Evolutionary conservation across 2,888 invertebrate species (phyloP).

Genomic region (Artemia sinica): DNA sequence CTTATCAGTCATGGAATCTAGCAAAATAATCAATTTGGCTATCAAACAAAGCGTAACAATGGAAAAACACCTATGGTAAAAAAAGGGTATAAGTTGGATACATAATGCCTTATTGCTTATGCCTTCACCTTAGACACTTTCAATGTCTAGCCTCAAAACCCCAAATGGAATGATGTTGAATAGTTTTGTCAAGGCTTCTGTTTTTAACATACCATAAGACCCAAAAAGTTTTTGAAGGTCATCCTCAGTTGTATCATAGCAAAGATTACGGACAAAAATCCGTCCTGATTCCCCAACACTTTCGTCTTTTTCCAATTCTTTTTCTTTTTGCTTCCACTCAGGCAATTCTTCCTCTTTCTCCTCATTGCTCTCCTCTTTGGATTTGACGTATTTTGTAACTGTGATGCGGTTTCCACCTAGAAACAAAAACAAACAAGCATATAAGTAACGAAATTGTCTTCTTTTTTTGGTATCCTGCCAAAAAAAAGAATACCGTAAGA

Average conservation of each 20-base stretch:
- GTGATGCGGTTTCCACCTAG: conserved; percentile 44
- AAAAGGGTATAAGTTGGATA: conserved; percentile 14
- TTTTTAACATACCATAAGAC: conserved; percentile 47
- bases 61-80: conserved; percentile 21
- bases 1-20: too few species aligned
- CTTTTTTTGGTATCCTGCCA: too few species aligned
- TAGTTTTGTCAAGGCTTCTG: too few species aligned
- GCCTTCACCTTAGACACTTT: too few species aligned
- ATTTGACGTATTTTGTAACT: conserved; percentile 32
- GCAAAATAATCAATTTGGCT: too few species aligned
- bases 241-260: conserved; percentile 67
- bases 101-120: neutral
- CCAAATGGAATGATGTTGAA: too few species aligned
- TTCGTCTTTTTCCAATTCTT: conserved; percentile 50
- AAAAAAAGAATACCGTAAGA: too few species aligned
- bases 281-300: conserved; percentile 72
- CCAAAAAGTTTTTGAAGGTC: conserved; percentile 65
- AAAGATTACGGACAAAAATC: conserved; percentile 76
- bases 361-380: conserved; percentile 29
- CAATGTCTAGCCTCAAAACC: too few species aligned
- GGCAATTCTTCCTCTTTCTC: conserved; percentile 21
- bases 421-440: conserved; percentile 24
- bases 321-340: conserved; percentile 44
- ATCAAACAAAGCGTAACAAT: neutral
- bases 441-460: too few species aligned